Evolutionary conservation across 2,113 vertebrate genomes (phyloP), one percentile per base, ranked within the genome.

Genomic region (Tupaia chinensis): DNA sequence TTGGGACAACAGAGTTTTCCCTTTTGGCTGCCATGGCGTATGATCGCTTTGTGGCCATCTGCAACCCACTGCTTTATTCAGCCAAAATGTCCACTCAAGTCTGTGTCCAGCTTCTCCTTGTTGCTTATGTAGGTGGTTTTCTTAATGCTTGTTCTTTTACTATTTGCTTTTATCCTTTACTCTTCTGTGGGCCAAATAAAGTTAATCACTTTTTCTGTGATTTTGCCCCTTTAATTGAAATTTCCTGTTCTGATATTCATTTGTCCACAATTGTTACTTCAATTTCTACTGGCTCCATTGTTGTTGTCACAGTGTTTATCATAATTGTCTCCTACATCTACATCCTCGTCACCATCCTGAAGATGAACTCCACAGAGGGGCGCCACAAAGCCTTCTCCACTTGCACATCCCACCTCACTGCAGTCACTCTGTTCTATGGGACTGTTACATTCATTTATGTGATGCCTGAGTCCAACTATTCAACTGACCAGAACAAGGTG

Each of bases 171-270:
- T 56, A 77, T 29, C 93, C 3, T 86, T 80, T 96, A n/a, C 9
- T 34, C 1, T 97, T 98, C 44, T 98, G 97, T 96, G 93, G 96
- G 23, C 25, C 89, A 77, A 97, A 97, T 83, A 5, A 1, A 54
- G 74, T 97, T 27, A 94, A 92, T 70, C 93, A 97, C 32, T 97
- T 97, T 68, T 97, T 97, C 83, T 97, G 96, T 97, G 97, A 97
- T 60, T 91, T 97, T 87, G 20, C 91, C 69, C 96, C 97, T 29
- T 79, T 97, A 60, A 12, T 97, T 58, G 58, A 58, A 3, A 85
- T 97, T 73, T 84, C 93, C 16, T 96, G 88, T 72, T 86, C 29
- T 13, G 63, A 91, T 66, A 34, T 56, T 2, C 16, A 81, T n/a
- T 3, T 95, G 3, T 23, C 72, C 44, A 7, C 60, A 16, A 10